Conservation (phyloP, 2,888 invertebrate species). For the Danaus chrysippus region DNA sequence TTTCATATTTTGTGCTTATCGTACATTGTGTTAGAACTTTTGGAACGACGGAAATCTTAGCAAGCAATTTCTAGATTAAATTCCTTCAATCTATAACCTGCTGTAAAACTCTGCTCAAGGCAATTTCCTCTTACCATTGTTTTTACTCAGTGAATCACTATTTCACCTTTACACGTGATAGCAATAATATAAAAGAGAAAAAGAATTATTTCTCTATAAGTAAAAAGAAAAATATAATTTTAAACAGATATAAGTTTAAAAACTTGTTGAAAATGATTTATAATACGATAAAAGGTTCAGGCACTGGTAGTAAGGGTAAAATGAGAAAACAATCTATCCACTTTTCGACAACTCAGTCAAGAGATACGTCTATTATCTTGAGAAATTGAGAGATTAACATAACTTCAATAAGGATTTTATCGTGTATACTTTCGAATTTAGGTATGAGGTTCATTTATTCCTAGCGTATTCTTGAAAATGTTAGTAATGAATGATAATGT, state of each 20-base stretch:
- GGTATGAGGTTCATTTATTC: too few species aligned
- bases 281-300: neutral
- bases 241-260: neutral
- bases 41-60: neutral
- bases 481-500: too few species aligned
- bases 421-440: too few species aligned
- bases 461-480: too few species aligned
- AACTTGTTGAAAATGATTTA: neutral
- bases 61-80: slow-evolving; percentile 6
- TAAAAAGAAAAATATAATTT: neutral
- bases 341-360: slow-evolving; percentile 23
- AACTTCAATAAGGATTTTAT: neutral
- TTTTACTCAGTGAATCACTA: neutral
- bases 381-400: slow-evolving; percentile 17
- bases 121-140: slow-evolving; percentile 38
- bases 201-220: neutral
- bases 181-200: neutral
- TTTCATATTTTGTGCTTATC: too few species aligned
- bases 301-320: slow-evolving; percentile 15
- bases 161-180: too few species aligned
- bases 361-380: slow-evolving; percentile 26
- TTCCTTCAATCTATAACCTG: slow-evolving; percentile 34
- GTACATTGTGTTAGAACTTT: too few species aligned
- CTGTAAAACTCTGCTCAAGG: slow-evolving; percentile 52
- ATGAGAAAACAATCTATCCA: slow-evolving; percentile 28